Evolutionary conservation across 2,113 vertebrate genomes (phyloP).

Genomic region (Atrichornis clamosus): DNA sequence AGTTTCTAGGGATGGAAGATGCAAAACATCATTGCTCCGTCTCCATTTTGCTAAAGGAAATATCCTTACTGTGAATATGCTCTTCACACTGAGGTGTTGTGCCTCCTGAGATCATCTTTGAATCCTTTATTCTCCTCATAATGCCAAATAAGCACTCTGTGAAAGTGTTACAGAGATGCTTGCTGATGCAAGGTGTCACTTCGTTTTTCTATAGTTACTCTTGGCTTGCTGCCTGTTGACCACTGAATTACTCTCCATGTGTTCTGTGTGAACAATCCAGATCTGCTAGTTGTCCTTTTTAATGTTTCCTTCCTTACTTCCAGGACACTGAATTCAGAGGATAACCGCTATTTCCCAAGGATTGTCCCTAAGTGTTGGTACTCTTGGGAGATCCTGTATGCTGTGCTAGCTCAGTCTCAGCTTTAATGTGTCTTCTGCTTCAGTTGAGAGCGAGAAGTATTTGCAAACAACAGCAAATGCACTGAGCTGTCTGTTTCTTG

Average conservation of each 20-base stretch:
- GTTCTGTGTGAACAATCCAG: background rate
- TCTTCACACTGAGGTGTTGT: background rate
- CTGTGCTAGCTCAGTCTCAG: background rate
- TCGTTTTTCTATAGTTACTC: background rate
- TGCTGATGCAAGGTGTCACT: background rate
- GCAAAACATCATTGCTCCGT: rapidly evolving
- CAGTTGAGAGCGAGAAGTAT: background rate
- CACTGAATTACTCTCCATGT: background rate
- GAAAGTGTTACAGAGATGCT: background rate
- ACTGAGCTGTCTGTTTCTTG: background rate
- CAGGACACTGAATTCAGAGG: background rate
- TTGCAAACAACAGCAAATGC: background rate
- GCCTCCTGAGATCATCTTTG: background rate
- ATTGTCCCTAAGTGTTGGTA: background rate
- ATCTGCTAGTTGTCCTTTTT: background rate
- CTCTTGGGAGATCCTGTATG: background rate
- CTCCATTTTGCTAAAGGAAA: background rate
- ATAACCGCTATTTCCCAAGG: background rate
- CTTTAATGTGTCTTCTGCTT: background rate
- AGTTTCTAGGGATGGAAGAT: background rate
- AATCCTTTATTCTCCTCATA: background rate
- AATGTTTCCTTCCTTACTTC: background rate
- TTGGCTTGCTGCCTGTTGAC: background rate
- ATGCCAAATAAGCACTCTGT: background rate
- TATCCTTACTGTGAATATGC: background rate